These are phyloP conservation scores for Agrenia bidenticulata DNA, from an alignment of 2,888 invertebrate genomes.

Conservation along the genomic window DNA sequence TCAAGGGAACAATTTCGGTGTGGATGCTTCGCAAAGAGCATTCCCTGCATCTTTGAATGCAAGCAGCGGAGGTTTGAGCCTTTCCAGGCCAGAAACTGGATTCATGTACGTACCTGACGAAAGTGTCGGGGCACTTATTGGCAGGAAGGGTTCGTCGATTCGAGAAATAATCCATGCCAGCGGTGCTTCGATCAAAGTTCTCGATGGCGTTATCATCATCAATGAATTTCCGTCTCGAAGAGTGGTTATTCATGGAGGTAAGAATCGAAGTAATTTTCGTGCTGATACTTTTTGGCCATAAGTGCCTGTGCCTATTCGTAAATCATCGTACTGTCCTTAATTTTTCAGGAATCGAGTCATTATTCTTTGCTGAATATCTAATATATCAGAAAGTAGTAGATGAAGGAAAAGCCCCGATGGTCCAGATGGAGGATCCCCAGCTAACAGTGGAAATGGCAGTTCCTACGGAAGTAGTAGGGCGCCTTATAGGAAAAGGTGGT, in stretches of 20 bases:
- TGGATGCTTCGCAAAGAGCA: neutral
- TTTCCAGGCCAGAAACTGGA: constrained; percentile 24
- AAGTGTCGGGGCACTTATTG: constrained; percentile 62
- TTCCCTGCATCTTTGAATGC: constrained; percentile 2
- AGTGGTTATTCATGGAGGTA: constrained; percentile 38
- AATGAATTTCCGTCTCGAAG: constrained; percentile 28
- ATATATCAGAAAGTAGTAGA: constrained; percentile 33
- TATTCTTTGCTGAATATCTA: constrained; percentile 32
- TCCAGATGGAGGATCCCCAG: constrained; percentile 25
- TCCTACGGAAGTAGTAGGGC: constrained; percentile 34
- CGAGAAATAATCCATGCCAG: constrained; percentile 61
- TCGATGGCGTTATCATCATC: constrained; percentile 29
- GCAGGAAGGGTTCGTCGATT: constrained; percentile 62
- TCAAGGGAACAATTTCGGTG: too few species aligned
- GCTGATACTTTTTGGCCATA: neutral
- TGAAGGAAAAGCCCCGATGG: constrained; percentile 24
- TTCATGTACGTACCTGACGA: constrained; percentile 34
- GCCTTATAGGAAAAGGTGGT: constrained; percentile 39
- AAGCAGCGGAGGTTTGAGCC: neutral
- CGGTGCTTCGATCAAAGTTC: constrained; percentile 36
- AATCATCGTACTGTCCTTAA: neutral
- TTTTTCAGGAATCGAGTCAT: constrained; percentile 26
- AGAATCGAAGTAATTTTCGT: neutral
- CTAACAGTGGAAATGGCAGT: constrained; percentile 41
- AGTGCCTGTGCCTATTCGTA: neutral